Conservation (phyloP, 2,797 vertebrate genomes). For the Peromyscus aztecus region DNA sequence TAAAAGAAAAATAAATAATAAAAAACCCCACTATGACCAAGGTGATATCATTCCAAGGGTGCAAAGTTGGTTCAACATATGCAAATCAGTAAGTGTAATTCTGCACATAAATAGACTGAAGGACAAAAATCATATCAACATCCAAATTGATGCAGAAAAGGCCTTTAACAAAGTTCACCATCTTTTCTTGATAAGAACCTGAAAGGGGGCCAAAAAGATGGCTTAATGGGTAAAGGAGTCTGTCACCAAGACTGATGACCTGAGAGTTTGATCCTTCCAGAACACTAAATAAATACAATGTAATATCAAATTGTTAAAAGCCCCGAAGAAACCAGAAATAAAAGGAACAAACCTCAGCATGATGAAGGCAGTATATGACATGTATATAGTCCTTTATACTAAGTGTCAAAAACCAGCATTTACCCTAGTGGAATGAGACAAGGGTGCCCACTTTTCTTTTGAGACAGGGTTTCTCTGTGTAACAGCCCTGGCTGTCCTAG, state of each 20-base stretch:
- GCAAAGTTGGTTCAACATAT: not conserved
- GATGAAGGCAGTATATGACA: not conserved
- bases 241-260: not conserved
- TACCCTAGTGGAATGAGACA: not conserved
- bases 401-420: not conserved
- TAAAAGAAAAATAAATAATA: not conserved
- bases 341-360: not conserved
- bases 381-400: not conserved
- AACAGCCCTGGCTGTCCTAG: not conserved
- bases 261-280: not conserved
- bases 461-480: not conserved
- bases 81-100: not conserved
- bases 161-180: not conserved
- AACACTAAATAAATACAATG: not conserved
- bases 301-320: not conserved
- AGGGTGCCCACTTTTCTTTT: not conserved
- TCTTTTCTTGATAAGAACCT: not conserved
- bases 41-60: not conserved
- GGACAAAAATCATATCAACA: not conserved
- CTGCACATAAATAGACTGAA: not conserved
- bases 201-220: not conserved
- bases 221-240: not conserved
- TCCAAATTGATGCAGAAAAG: not conserved
- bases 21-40: not conserved
- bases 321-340: not conserved